phyloP scores from a whole-genome alignment of 2,888 invertebrate genomes.

The Enchytraeus crypticus region DNA sequence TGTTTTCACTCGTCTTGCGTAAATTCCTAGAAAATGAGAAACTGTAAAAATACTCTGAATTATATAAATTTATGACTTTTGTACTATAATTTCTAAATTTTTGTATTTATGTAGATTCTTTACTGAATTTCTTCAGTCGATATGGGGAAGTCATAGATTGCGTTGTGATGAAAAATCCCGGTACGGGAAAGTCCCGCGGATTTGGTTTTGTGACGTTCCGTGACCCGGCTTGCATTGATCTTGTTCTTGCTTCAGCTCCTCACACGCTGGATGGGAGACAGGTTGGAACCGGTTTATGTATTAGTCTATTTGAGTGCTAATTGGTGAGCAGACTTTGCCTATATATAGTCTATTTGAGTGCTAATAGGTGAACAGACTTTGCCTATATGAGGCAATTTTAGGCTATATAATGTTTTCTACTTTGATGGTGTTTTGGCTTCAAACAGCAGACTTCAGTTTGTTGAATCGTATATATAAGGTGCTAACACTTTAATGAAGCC shows the following conservation, averaged over 20 bases:
- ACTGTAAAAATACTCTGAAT: neutral
- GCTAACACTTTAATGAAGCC: too few species aligned
- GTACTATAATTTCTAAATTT: neutral
- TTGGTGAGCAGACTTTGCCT: too few species aligned
- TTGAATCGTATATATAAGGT: too few species aligned
- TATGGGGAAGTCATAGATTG: conserved; percentile 95
- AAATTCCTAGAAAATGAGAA: too few species aligned
- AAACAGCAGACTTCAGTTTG: too few species aligned
- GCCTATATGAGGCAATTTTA: too few species aligned
- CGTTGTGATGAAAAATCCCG: conserved; percentile 95
- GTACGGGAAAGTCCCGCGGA: conserved; percentile 87
- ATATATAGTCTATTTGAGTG: too few species aligned
- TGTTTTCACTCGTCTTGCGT: too few species aligned
- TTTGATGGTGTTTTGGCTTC: too few species aligned
- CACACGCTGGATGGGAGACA: conserved; percentile 75
- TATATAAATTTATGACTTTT: neutral
- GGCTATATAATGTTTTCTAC: too few species aligned
- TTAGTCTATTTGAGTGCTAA: too few species aligned
- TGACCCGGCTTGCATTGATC: conserved; percentile 77
- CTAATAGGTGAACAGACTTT: too few species aligned
- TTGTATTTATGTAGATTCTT: neutral
- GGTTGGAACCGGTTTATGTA: conserved; percentile 60
- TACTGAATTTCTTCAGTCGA: conserved; percentile 77
- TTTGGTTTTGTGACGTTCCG: conserved; percentile 95
- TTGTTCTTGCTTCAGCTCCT: conserved; percentile 82